These are phyloP conservation scores for Corythucha ciliata DNA, from an alignment of 2,888 invertebrate genomes.

Conservation along the genomic window DNA sequence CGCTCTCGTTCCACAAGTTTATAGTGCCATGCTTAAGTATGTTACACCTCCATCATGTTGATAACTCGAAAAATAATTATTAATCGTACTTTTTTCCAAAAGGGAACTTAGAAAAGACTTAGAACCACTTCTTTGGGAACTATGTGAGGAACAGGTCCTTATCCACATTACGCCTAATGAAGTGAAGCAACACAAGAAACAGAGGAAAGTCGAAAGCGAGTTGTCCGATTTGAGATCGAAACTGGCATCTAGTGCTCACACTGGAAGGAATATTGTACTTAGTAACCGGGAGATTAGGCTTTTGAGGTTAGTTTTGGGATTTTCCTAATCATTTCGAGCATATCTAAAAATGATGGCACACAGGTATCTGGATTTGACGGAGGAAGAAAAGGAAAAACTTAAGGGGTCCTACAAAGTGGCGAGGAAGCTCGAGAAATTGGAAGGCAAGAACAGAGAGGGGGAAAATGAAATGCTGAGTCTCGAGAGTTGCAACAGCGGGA, in stretches of 20 bases:
- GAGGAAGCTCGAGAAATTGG: constrained; percentile 81
- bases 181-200: constrained; percentile 77
- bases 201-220: constrained; percentile 83
- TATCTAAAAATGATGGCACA: neutral
- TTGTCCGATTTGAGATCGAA: constrained; percentile 76
- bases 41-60: constrained; percentile 21
- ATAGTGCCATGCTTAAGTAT: constrained; percentile 57
- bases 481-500: constrained; percentile 53
- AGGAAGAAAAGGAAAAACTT: constrained; percentile 84
- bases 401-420: constrained; percentile 88
- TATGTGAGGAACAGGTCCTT: constrained; percentile 72
- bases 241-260: constrained; percentile 59
- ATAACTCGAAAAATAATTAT: neutral
- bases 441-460: constrained; percentile 65
- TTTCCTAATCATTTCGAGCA: neutral
- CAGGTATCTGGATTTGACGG: constrained; percentile 80
- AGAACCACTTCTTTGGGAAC: constrained; percentile 62
- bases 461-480: constrained; percentile 71
- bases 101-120: constrained; percentile 63
- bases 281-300: constrained; percentile 86
- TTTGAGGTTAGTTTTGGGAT: constrained; percentile 48
- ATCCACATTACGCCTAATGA: constrained; percentile 78
- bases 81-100: constrained; percentile 38
- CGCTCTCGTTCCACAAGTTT: constrained; percentile 74
- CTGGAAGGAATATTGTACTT: constrained; percentile 69